Percentiles rank a stretch among this genome's conserved stretches.
Evolutionary conservation across 2,888 invertebrate genomes (phyloP).

Genomic region (Drosophila melanosoma): DNA sequence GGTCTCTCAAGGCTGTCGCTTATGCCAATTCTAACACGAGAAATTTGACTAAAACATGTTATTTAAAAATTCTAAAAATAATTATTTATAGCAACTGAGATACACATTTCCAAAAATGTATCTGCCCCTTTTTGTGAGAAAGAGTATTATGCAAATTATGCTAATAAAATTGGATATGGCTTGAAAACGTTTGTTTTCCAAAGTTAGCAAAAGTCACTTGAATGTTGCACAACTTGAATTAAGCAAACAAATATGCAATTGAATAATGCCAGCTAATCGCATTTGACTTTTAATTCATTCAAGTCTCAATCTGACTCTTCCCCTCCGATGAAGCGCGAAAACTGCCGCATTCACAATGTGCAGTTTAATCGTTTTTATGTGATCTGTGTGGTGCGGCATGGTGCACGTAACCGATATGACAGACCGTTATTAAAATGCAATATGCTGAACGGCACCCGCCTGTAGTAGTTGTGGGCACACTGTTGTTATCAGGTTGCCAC

Average conservation of each 20-base stretch:
- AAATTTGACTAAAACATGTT: neutral
- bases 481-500: conserved; percentile 60
- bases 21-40: neutral
- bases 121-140: neutral
- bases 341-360: conserved; percentile 15
- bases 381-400: conserved; percentile 40
- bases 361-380: conserved; percentile 48
- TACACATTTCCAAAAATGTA: neutral
- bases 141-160: neutral
- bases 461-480: conserved; percentile 11
- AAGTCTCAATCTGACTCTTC: conserved; percentile 27
- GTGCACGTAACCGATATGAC: conserved; percentile 61
- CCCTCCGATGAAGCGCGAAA: conserved; percentile 38
- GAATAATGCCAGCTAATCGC: conserved; percentile 16
- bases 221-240: neutral
- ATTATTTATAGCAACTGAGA: neutral
- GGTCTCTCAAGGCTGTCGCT: conserved; percentile 63
- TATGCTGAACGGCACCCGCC: conserved; percentile 58
- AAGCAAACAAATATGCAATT: conserved; percentile 23
- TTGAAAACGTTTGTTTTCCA: neutral
- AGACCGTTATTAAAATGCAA: conserved; percentile 68
- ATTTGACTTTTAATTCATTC: conserved; percentile 23
- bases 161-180: neutral
- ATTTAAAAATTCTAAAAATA: neutral
- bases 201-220: neutral